Evolutionary conservation across 2,888 invertebrate species (phyloP), one percentile per base, ranked within the genome.

Genomic region (Amiota communis): DNA sequence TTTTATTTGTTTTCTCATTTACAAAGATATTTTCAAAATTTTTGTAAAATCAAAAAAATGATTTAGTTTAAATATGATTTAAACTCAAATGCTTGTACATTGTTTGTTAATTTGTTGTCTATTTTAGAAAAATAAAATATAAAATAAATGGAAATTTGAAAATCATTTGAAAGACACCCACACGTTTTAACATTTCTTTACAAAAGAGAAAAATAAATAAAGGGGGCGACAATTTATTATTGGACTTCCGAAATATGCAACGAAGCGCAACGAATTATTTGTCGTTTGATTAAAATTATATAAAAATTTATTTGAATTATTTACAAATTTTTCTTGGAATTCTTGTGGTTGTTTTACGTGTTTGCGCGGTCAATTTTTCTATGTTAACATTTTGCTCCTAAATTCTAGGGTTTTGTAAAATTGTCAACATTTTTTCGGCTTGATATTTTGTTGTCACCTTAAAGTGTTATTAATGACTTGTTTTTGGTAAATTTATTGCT

Each of bases 401-500:
- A 15, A 57, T 15, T n/a, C 17, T 20, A 15, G 57, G 17, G 57
- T 17, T 59, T 56, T 63, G n/a, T 46, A 36, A 63, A 61, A 47
- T 13, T 64, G 47, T n/a, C 15, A 11, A 64, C 23, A 23, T 61
- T 61, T 61, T 64, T 64, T 48, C 15, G n/a, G 65, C 53, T 57
- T 70, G 73, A 71, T 67, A 77, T 57, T 36, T 36, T 78, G 77
- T 73, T 74, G 85, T 81, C 83, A 80, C 80, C 83, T 84, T 59
- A 86, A 88, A 88, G 88, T 87, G 87, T 87, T 87, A 88, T 88
- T 88, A 87, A 87, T 87, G 87, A 83, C 87, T 87, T 88, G 88
- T 87, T 87, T 87, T 86, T 79, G 80, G 78, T 79, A 85, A 87
- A 87, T 87, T 87, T 87, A 88, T 87, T 84, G 85, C 88, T 86